These are phyloP conservation scores for Andrena flavipes DNA, from an alignment of 2,888 invertebrate species.

Conservation along the genomic window DNA sequence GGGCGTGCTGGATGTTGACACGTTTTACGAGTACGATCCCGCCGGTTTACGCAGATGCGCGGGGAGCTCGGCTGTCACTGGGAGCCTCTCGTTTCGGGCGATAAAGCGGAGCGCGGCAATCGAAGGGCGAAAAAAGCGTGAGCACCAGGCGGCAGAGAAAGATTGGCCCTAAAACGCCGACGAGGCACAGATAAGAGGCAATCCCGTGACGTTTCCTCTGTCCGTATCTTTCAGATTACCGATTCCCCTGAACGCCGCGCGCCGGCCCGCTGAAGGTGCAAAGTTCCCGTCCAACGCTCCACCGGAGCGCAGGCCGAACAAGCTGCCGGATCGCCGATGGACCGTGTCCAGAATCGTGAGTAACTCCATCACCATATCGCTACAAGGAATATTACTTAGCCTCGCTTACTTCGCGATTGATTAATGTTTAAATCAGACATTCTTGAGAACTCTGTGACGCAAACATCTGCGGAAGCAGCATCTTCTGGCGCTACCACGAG, in stretches of 20 bases:
- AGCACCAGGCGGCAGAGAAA: conserved; percentile 47
- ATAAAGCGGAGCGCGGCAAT: conserved; percentile 47
- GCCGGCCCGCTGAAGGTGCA: conserved; percentile 28
- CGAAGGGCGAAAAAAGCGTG: conserved; percentile 49
- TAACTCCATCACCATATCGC: background rate
- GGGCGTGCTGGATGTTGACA: conserved; percentile 27
- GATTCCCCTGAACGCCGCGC: conserved; percentile 36
- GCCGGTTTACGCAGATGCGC: conserved; percentile 18
- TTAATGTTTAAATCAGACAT: no score
- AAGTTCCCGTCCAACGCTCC: conserved; percentile 45
- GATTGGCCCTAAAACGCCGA: conserved; percentile 68
- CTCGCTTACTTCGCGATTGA: background rate
- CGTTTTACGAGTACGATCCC: conserved; percentile 42
- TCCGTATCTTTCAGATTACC: conserved; percentile 52
- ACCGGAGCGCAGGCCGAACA: conserved; percentile 21
- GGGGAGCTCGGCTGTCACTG: conserved; percentile 19
- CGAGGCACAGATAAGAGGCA: conserved; percentile 74
- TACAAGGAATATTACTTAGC: background rate
- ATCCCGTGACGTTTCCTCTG: conserved; percentile 63
- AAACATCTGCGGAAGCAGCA: no score
- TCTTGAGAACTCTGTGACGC: no score
- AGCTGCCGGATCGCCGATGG: background rate
- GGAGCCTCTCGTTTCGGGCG: conserved; percentile 30
- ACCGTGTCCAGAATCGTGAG: conserved; percentile 12
- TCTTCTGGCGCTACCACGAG: no score